Evolutionary conservation across 92 coral and sea anemone genomes (phyloP).

Genomic region (Porites cylindrica): DNA sequence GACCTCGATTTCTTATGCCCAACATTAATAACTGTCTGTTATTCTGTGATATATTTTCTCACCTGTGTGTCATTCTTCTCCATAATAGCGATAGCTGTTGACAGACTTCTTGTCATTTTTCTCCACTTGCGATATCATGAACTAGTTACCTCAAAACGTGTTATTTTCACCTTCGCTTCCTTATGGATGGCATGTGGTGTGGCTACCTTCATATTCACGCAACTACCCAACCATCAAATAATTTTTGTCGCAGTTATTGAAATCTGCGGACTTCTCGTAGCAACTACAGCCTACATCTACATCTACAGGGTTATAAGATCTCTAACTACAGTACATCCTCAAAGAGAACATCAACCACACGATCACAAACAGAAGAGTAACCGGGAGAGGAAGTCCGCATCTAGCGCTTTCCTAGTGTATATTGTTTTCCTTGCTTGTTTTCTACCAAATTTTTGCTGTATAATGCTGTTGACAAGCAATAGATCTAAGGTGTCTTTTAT

Average conservation of each 20-base stretch:
- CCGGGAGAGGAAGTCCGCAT: constrained; percentile 23
- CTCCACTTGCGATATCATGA: constrained; percentile 56
- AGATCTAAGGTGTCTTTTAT: neutral
- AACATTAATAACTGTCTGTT: neutral
- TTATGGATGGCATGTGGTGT: constrained; percentile 33
- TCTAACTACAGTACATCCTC: constrained; percentile 29
- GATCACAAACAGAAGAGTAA: neutral
- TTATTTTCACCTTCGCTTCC: neutral
- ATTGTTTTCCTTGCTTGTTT: constrained; percentile 27
- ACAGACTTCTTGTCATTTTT: constrained; percentile 51
- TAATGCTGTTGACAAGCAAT: neutral
- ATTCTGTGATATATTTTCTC: neutral
- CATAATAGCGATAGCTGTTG: constrained; percentile 33
- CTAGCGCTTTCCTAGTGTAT: constrained; percentile 3
- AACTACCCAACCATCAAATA: neutral
- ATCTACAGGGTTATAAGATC: constrained; percentile 11
- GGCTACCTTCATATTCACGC: neutral
- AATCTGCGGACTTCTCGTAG: neutral
- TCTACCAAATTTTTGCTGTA: constrained; percentile 31
- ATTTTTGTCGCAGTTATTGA: neutral
- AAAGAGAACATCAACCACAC: neutral
- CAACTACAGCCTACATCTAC: constrained; percentile 3
- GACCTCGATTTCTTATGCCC: neutral
- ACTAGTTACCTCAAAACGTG: constrained; percentile 38
- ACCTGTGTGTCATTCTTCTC: constrained; percentile 21